A percentile compares a stretch with the other conserved stretches of the same genome.
These are phyloP conservation scores for Bryconaethiops microstoma DNA, from an alignment of 2,797 vertebrate genomes.

Conservation along the genomic window DNA sequence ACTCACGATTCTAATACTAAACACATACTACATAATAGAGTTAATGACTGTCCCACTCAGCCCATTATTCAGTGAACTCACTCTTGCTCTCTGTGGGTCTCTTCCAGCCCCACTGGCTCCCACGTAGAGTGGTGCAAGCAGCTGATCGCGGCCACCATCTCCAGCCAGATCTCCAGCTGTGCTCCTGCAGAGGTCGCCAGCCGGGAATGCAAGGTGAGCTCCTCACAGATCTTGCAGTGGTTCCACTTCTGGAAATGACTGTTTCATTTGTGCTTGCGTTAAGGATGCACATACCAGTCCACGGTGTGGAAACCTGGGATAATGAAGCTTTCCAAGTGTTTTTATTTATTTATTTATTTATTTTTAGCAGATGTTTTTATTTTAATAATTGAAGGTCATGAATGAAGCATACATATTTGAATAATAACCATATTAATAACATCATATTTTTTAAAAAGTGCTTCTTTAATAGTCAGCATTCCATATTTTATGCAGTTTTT, in stretches of 20 bases:
- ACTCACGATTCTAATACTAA: no score
- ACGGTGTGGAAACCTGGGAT: neutral
- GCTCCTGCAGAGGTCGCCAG: conserved; percentile 77
- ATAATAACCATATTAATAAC: no score
- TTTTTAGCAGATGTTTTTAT: no score
- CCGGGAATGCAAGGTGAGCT: conserved; percentile 85
- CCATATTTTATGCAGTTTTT: neutral
- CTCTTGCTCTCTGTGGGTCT: neutral
- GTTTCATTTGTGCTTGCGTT: neutral
- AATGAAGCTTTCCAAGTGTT: neutral
- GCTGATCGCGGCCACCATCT: conserved; percentile 95
- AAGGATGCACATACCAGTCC: no score
- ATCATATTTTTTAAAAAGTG: no score
- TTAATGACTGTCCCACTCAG: neutral
- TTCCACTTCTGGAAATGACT: neutral
- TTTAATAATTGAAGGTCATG: no score
- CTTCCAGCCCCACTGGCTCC: conserved; percentile 87
- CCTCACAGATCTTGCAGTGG: neutral
- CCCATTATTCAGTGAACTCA: neutral
- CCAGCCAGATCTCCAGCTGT: conserved; percentile 88
- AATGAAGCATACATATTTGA: no score
- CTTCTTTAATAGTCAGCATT: no score
- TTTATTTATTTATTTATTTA: no score
- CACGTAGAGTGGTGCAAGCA: conserved; percentile 99
- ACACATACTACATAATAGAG: neutral